Percentiles rank a stretch among this genome's conserved stretches.
These are phyloP conservation scores for Amphipyra tragopoginis DNA, from an alignment of 2,888 invertebrate genomes.

Conservation along the genomic window DNA sequence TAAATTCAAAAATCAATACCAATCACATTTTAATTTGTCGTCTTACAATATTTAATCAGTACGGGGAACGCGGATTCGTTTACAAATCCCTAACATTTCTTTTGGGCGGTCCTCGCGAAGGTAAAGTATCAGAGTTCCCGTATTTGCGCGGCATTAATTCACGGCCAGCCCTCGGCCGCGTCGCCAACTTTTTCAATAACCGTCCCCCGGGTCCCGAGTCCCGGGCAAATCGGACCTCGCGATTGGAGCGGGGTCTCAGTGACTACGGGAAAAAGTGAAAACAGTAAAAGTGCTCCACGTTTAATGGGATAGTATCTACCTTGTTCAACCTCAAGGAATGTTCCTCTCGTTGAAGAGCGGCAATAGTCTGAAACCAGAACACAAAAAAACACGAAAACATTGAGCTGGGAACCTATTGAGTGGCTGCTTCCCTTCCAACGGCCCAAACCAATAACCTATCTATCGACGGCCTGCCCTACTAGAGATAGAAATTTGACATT, in stretches of 20 bases:
- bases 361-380: too few relatives aligned
- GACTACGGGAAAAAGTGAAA: constrained; percentile 32
- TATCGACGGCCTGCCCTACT: too few relatives aligned
- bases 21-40: constrained; percentile 22
- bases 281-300: too few relatives aligned
- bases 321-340: too few relatives aligned
- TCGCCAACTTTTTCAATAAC: constrained; percentile 77
- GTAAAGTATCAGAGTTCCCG: constrained; percentile 45
- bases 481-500: too few relatives aligned
- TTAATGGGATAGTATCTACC: too few relatives aligned
- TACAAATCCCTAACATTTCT: constrained; percentile 43
- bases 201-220: constrained; percentile 60
- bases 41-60: constrained; percentile 34
- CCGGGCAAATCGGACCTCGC: constrained; percentile 60
- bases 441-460: too few relatives aligned
- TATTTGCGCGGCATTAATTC: constrained; percentile 73
- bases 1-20: constrained; percentile 1
- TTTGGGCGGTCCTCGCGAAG: constrained; percentile 27
- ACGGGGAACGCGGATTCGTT: constrained; percentile 25
- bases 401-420: too few relatives aligned
- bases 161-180: constrained; percentile 59
- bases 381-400: too few relatives aligned
- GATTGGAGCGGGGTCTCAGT: constrained; percentile 51
- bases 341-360: too few relatives aligned
- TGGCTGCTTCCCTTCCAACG: too few relatives aligned